A percentile compares a stretch with the other conserved stretches of the same genome.
phyloP scores from a whole-genome alignment of 2,113 vertebrate genomes.

The Phoxinus phoxinus region DNA sequence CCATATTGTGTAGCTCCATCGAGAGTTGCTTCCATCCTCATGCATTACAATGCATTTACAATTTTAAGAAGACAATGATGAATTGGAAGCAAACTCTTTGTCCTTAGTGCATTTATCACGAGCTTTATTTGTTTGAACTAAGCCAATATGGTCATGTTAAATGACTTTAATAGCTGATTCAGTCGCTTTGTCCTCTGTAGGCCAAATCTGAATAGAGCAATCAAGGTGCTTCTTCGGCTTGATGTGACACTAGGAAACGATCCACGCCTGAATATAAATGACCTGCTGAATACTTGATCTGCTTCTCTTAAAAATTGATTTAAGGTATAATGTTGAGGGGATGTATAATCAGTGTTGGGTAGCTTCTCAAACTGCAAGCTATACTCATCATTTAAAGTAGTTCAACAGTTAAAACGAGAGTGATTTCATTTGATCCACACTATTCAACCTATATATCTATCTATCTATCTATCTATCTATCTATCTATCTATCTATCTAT shows the following conservation, averaged over 20 bases:
- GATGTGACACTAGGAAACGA: conserved; percentile 1
- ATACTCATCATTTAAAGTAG: background rate
- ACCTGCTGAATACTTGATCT: background rate
- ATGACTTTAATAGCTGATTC: conserved; percentile 8
- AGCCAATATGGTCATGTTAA: conserved; percentile 31
- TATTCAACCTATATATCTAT: too few relatives aligned
- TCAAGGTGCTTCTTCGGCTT: background rate
- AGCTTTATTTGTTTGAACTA: conserved; percentile 38
- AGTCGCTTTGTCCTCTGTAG: conserved; percentile 31
- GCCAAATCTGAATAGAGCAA: conserved; percentile 17
- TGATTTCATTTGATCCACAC: too few relatives aligned
- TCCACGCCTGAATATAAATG: background rate
- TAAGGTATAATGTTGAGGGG: background rate
- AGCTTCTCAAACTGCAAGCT: background rate
- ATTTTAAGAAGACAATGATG: conserved; percentile 38
- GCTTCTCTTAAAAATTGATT: background rate
- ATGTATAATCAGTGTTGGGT: background rate
- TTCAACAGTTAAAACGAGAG: background rate
- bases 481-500: too few relatives aligned
- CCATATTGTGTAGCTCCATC: conserved; percentile 16
- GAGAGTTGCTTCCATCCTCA: conserved; percentile 7
- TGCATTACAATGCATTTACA: conserved; percentile 45
- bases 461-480: too few relatives aligned
- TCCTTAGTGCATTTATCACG: conserved; percentile 43
- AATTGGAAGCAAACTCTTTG: conserved; percentile 25